Conservation (phyloP, 2,113 vertebrate genomes). For the Pogona vitticeps region DNA sequence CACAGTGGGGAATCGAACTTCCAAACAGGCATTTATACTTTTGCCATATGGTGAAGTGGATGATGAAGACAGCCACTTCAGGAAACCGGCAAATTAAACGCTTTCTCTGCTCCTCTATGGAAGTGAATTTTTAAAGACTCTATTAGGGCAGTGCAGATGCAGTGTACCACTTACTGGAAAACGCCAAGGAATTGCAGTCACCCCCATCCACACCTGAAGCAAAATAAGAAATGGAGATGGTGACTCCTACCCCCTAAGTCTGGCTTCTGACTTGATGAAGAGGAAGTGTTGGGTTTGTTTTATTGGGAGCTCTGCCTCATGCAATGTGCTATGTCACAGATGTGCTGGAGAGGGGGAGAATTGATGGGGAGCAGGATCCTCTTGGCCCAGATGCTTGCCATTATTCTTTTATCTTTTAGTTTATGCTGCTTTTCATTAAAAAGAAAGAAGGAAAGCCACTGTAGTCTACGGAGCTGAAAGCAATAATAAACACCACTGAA, state of each 20-base stretch:
- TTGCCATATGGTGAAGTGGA: too few species aligned
- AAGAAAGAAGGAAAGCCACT: too few species aligned
- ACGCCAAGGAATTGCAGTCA: constrained; percentile 10
- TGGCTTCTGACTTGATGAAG: neutral
- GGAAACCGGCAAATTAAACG: too few species aligned
- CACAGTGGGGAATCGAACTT: too few species aligned
- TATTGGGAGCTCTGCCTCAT: neutral
- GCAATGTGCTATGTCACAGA: neutral
- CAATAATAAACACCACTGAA: neutral
- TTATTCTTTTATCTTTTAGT: neutral
- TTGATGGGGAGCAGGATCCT: neutral
- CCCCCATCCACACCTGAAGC: constrained; percentile 5
- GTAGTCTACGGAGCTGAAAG: neutral
- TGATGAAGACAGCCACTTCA: too few species aligned
- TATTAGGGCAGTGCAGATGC: constrained; percentile 49
- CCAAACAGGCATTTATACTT: too few species aligned
- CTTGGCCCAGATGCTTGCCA: neutral
- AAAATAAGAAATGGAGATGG: neutral
- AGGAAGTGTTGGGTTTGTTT: neutral
- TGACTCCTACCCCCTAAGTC: neutral
- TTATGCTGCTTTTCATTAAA: neutral
- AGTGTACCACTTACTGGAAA: too few species aligned
- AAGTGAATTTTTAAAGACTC: constrained; percentile 25
- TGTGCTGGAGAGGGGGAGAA: neutral
- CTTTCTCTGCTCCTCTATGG: too few species aligned